Evolutionary conservation across 1,140 invertebrate species (phyloP).

Genomic region (Muscidifurax raptorellus): DNA sequence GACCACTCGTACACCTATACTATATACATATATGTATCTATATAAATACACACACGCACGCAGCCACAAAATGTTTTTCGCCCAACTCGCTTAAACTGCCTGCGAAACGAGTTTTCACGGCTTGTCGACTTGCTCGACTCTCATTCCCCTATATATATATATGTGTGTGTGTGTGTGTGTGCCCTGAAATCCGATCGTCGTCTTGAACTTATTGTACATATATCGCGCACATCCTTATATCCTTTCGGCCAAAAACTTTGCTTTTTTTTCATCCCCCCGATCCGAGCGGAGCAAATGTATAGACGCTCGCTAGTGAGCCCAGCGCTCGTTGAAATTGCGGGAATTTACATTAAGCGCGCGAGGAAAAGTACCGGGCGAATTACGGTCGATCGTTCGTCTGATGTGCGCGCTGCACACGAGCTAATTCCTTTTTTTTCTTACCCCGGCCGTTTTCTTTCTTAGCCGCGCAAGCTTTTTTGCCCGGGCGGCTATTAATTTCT

Average conservation of each 20-base stretch:
- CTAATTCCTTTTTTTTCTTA: neutral
- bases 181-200: conserved; percentile 33
- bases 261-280: neutral
- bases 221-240: too few relatives aligned
- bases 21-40: neutral
- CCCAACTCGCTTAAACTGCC: conserved; percentile 43
- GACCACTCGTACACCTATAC: neutral
- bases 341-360: conserved; percentile 56
- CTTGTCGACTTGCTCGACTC: conserved; percentile 20
- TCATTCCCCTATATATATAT: too few relatives aligned
- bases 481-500: neutral
- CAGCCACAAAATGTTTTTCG: conserved; percentile 30
- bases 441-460: neutral
- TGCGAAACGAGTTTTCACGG: conserved; percentile 49
- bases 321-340: conserved; percentile 43
- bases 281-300: too few relatives aligned
- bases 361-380: neutral
- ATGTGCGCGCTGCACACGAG: too few relatives aligned
- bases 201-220: neutral
- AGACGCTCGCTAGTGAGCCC: too few relatives aligned
- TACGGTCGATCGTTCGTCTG: conserved; percentile 27
- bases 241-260: conserved; percentile 22
- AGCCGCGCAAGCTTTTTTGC: neutral
- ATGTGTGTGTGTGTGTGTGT: too few relatives aligned
- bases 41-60: neutral